Evolutionary conservation across 2,888 invertebrate species (phyloP).

Genomic region (Caenorhabditis becei): DNA sequence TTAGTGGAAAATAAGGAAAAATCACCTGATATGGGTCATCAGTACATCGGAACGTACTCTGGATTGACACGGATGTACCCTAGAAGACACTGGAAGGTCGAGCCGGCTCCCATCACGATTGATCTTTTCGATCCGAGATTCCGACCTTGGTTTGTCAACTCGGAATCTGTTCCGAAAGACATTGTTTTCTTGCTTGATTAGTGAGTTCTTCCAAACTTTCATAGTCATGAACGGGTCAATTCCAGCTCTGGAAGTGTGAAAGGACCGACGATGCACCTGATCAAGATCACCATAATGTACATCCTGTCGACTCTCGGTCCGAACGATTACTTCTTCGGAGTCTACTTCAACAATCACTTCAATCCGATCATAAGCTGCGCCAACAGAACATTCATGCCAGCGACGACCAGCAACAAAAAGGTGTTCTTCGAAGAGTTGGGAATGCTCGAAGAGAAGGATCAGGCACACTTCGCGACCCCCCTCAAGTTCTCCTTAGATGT

Average conservation of each 20-base stretch:
- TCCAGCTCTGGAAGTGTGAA: slow-evolving; percentile 72
- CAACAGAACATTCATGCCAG: slow-evolving; percentile 77
- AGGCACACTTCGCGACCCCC: slow-evolving; percentile 75
- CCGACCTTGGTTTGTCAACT: slow-evolving; percentile 80
- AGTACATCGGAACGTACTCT: slow-evolving; percentile 80
- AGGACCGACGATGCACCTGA: slow-evolving; percentile 80
- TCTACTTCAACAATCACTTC: slow-evolving; percentile 67
- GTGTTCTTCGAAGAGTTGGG: slow-evolving; percentile 74
- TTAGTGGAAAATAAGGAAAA: slow-evolving; percentile 70
- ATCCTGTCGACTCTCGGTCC: slow-evolving; percentile 78
- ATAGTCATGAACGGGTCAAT: background rate
- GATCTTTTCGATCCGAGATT: slow-evolving; percentile 81
- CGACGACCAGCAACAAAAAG: slow-evolving; percentile 80
- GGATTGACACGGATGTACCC: slow-evolving; percentile 80
- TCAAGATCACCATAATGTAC: slow-evolving; percentile 77
- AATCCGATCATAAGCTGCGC: slow-evolving; percentile 65
- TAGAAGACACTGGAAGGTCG: slow-evolving; percentile 74
- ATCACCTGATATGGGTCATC: slow-evolving; percentile 68
- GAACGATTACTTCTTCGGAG: slow-evolving; percentile 80
- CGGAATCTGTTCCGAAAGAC: slow-evolving; percentile 80
- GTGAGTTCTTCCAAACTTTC: slow-evolving; percentile 67
- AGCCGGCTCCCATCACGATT: slow-evolving; percentile 75
- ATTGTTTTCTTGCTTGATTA: slow-evolving; percentile 80
- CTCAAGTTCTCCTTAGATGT: slow-evolving; percentile 71
- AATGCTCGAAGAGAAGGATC: slow-evolving; percentile 76